phyloP scores from a whole-genome alignment of 2,888 invertebrate genomes.

The Lissonota sp. region DNA sequence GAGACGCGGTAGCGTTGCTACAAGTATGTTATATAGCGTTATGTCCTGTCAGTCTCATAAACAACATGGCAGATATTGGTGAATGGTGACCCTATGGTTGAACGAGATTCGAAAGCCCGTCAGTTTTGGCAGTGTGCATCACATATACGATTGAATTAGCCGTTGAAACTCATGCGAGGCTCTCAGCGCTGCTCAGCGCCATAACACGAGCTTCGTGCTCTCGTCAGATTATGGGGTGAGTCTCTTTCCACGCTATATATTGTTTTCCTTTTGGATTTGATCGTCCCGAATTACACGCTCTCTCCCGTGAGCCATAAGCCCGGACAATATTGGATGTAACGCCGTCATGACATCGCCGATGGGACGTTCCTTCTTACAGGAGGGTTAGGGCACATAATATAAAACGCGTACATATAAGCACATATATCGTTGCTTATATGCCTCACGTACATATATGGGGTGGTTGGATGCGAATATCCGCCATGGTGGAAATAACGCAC shows the following conservation, averaged over 20 bases:
- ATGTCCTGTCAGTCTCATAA: background rate
- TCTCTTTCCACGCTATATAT: constrained; percentile 30
- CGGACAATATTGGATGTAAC: constrained; percentile 78
- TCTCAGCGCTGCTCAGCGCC: constrained; percentile 15
- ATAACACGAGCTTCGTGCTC: constrained; percentile 15
- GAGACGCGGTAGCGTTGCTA: too few relatives aligned
- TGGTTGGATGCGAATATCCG: constrained; percentile 40
- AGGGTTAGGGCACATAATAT: constrained; percentile 58
- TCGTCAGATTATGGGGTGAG: constrained; percentile 7
- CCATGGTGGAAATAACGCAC: constrained; percentile 43
- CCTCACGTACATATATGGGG: constrained; percentile 19
- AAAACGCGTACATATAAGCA: constrained; percentile 23
- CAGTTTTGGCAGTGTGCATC: constrained; percentile 26
- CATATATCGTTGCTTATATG: constrained; percentile 12
- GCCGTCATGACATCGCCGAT: constrained; percentile 76
- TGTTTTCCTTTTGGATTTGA: constrained; percentile 70
- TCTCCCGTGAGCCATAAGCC: constrained; percentile 63
- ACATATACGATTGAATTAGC: constrained; percentile 9
- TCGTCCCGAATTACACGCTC: constrained; percentile 72
- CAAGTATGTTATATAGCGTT: too few relatives aligned
- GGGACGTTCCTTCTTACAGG: constrained; percentile 58
- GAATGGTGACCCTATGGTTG: constrained; percentile 45
- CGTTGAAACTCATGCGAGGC: background rate
- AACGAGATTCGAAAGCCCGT: constrained; percentile 28
- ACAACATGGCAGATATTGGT: constrained; percentile 8